Conservation (phyloP, 1,140 invertebrate species). For the Mercenaria mercenaria region DNA sequence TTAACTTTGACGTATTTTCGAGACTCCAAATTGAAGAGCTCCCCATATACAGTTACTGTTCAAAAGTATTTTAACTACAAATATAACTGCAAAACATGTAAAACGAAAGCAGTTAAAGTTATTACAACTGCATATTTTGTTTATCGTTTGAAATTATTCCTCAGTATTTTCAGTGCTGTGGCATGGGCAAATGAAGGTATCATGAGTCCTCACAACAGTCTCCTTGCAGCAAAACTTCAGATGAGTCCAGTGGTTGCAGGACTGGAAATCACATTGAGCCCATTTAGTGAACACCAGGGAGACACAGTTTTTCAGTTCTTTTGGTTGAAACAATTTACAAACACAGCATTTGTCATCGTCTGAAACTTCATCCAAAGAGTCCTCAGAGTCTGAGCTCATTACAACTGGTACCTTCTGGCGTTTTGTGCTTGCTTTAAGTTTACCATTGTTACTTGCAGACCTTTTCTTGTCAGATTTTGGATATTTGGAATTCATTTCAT, state of each 20-base stretch:
- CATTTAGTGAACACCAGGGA: slow-evolving; percentile 34
- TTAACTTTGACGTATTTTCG: too few species aligned
- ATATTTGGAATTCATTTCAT: not conserved
- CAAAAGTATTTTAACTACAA: too few species aligned
- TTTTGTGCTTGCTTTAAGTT: not conserved
- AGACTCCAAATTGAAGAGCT: too few species aligned
- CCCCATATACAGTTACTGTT: too few species aligned
- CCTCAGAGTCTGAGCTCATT: too few species aligned
- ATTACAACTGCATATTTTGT: not conserved
- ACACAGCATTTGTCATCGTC: slow-evolving; percentile 42
- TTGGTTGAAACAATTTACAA: slow-evolving; percentile 23
- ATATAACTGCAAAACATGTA: not conserved
- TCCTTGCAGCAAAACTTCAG: slow-evolving; percentile 4
- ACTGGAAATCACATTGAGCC: slow-evolving; percentile 15
- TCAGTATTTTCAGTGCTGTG: not conserved
- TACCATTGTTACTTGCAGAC: too few species aligned
- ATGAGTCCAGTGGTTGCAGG: slow-evolving; percentile 30
- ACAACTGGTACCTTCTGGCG: not conserved
- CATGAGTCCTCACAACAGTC: too few species aligned
- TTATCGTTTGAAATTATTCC: not conserved
- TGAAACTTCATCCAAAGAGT: too few species aligned
- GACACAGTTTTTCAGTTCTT: slow-evolving; percentile 9
- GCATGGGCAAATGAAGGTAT: not conserved
- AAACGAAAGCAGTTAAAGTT: not conserved
- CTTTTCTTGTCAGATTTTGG: not conserved